A percentile compares a stretch with the other conserved stretches of the same genome.
These are phyloP conservation scores for Eidolon dupreanum DNA, from an alignment of 2,797 vertebrate species.

Conservation along the genomic window DNA sequence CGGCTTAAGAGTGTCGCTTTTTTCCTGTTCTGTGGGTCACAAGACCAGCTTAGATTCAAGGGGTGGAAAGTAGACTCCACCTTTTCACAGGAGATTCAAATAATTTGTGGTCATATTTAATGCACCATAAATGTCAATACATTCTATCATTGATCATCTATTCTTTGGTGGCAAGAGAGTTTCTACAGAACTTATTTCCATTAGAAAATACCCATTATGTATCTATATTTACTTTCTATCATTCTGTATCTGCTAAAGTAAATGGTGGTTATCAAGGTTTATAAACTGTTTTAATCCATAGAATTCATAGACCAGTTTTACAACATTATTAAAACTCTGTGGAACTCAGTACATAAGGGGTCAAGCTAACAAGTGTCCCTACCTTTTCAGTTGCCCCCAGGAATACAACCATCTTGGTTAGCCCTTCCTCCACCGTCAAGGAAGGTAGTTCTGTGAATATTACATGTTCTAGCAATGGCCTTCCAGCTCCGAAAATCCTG, in stretches of 20 bases:
- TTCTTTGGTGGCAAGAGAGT: neutral
- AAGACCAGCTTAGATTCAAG: neutral
- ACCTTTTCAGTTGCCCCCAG: conserved; percentile 81
- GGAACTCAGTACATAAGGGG: neutral
- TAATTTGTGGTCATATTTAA: neutral
- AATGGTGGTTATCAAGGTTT: neutral
- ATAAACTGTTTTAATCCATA: neutral
- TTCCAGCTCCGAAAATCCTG: conserved; percentile 84
- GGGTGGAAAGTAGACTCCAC: neutral
- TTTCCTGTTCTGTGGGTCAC: neutral
- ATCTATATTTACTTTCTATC: neutral
- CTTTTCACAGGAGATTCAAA: neutral
- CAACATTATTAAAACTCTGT: neutral
- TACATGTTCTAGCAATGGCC: conserved; percentile 87
- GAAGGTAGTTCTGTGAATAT: conserved; percentile 89
- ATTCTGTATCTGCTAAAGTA: neutral
- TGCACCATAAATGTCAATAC: neutral
- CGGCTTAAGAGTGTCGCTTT: neutral
- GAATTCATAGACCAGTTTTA: neutral
- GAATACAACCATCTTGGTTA: conserved; percentile 76
- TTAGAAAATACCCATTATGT: neutral
- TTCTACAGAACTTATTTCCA: neutral
- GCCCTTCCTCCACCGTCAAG: conserved; percentile 79
- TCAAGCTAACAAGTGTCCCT: conserved; percentile 39
- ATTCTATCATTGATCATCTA: no score